Evolutionary conservation across 2,888 invertebrate species (phyloP), one percentile per base, ranked within the genome.

Genomic region (Meloe dianella): DNA sequence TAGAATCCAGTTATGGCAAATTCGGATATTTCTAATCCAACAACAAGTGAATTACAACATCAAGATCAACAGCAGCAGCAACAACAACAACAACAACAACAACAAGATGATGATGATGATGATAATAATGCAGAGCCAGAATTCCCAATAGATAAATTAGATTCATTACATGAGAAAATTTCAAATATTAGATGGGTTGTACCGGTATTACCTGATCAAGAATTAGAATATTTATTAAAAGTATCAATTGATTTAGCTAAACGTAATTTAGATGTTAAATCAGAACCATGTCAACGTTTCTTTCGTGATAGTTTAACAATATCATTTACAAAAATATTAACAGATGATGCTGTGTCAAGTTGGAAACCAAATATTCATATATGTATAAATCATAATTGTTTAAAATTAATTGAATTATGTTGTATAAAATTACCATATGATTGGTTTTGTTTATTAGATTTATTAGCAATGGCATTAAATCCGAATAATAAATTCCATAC

Each of bases 301-400:
- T 97, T 96, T 86, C 91, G 94, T 78, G 97, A 97, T 83, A 96
- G 96, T 61, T 88, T 98, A 75, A 95, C 96, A 70, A 90, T 94
- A 74, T 97, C 97, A 62, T 98, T 98, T 84, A 95, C 95, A 60
- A 97, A 97, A 87, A 96, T 98, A 81, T 88, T 98, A 79, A 97
- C 97, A 20, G 98, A 98, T 84, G 98, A 98, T 85, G 97, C 98
- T 63, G 97, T 98, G 61, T 94, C 94, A 80, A 96, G 96, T 79
- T 98, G 98, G 98, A 98, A 97, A 85, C 90, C 91, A 79, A 97
- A 97, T 84, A 98, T 98, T 81, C 97, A 98, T 84, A 92, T 92
- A 83, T 97, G 96, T 86, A 97, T 98, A 77, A 90, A 95, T 80
- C 92, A 94, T 79, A 97, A 97, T 82, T 96, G 97, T 81, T 92